Evolutionary conservation across 2,113 vertebrate species (phyloP), one percentile per base, ranked within the genome.

Genomic region (Eidolon helvum): DNA sequence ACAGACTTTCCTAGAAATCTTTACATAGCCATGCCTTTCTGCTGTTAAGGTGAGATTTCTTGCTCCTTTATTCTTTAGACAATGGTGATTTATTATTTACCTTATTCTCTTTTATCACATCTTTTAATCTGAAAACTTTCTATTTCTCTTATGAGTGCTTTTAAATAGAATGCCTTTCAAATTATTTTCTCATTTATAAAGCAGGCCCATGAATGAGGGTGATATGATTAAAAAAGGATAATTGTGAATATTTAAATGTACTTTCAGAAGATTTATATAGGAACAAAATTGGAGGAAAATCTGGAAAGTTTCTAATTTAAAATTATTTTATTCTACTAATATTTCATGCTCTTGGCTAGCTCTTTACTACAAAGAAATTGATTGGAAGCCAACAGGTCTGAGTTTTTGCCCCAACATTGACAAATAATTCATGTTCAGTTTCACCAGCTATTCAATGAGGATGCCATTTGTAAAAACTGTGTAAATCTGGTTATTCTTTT

Each of bases 311-410:
- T 89, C 53, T 86, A 18, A 48, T 61, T 89, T 86, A 48, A 91
- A 91, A 86, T 68, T 72, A 88, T 38, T 96, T 94, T 87, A 77
- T 92, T 75, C 19, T 96, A 48, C 24, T n/a, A 72, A 87, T 77
- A 43, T 59, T 90, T 79, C 11, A 50, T 74, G 48, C 7, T 90
- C 4, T 71, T 94, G 35, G 35, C 30, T 59, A 28, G 16, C 14
- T 92, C 22, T 94, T 89, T 45, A 30, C 28, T 75, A 68, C 1
- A 69, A 69, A 82, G 40, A 85, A 75, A 75, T 71, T 55, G 11
- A 24, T 30, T 61, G 16, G 45, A 82, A 94, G 10, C 22, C 50
- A 92, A 28, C 1, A 78, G 24, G 35, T 74, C 43, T 91, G 57
- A 69, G 12, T 55, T 90, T 48, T 90, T 71, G 6, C 16, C 26